phyloP scores from a whole-genome alignment of 2,797 vertebrate species.

The Platyrinchus mystaceus region DNA sequence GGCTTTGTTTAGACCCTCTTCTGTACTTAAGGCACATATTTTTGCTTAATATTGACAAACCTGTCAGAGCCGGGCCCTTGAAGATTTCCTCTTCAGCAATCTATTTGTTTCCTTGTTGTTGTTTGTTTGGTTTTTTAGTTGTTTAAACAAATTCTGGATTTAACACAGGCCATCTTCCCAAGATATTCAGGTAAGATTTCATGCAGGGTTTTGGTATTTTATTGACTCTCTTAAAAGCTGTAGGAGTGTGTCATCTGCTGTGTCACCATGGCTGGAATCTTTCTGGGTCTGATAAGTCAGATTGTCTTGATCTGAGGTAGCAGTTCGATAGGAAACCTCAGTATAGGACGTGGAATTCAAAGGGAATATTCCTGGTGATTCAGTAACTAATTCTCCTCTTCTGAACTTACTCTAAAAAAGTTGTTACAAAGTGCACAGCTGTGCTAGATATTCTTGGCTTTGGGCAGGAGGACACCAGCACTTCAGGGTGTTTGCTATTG shows the following conservation, averaged over 20 bases:
- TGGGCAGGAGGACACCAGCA: not conserved
- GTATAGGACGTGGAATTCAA: not conserved
- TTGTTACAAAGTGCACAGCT: not conserved
- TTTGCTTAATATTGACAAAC: not conserved
- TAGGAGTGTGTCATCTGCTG: not conserved
- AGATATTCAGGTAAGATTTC: not conserved
- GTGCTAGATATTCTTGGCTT: not conserved
- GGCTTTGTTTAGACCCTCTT: not conserved
- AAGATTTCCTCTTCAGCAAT: not conserved
- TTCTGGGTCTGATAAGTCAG: not conserved
- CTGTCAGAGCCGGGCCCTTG: not conserved
- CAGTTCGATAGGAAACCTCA: not conserved
- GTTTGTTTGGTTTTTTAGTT: not conserved
- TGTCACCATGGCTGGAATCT: not conserved
- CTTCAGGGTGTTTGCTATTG: conserved; percentile 1
- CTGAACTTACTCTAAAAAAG: not conserved
- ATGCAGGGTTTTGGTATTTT: not conserved
- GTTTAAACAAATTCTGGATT: not conserved
- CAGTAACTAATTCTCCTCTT: not conserved
- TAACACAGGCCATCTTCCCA: not conserved
- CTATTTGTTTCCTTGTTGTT: not conserved
- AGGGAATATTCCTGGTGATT: not conserved
- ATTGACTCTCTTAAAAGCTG: not conserved
- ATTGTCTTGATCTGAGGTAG: not conserved
- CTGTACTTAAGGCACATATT: not conserved